Evolutionary conservation across 2,113 vertebrate species (phyloP), one percentile per base, ranked within the genome.

Genomic region (Tinamus guttatus): DNA sequence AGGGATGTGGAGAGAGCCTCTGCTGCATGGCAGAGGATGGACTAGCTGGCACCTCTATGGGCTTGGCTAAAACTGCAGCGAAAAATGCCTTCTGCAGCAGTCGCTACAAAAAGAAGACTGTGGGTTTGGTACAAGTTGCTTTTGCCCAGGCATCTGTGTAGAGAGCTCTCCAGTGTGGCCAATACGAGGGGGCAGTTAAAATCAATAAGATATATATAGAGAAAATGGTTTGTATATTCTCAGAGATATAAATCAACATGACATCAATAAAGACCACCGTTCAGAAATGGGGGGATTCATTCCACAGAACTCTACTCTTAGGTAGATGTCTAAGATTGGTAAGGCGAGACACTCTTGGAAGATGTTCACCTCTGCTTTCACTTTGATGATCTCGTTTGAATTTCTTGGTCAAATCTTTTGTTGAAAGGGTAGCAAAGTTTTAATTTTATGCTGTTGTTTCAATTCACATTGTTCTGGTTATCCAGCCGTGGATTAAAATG

Each of bases 151-250:
- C 24, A 45, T 8, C 67, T 38, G 24, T 32, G 9, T 0, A 24
- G 13, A n/a, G 12, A 43, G 8, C 4, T 49, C 83, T 77, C 56
- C 76, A 75, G 0, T 0, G 0, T 8, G 28, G 32, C 41, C 60
- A 9, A 13, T 45, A 12, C 4, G 27, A 91, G 41, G 36, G 24
- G 27, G 21, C 40, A 65, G 4, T 79, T 19, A 40, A 40, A 28
- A 40, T 27, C n/a, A 49, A 49, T 49, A 49, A 49, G 24, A 49
- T 22, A 24, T 10, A 49, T 49, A 49, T 49, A 49, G 49, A 49
- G 49, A 21, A 16, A 56, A 38, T 51, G 41, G 1, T 3, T 52
- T 2, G 1, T 54, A 4, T 24, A 8, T 80, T 65, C 9, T 41
- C 12, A 52, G 4, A 2, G 0, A 1, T 45, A 8, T 10, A 60